Percentiles rank a stretch among this genome's conserved stretches.
phyloP scores from a whole-genome alignment of 2,113 vertebrate genomes.

The Saccopteryx leptura region DNA sequence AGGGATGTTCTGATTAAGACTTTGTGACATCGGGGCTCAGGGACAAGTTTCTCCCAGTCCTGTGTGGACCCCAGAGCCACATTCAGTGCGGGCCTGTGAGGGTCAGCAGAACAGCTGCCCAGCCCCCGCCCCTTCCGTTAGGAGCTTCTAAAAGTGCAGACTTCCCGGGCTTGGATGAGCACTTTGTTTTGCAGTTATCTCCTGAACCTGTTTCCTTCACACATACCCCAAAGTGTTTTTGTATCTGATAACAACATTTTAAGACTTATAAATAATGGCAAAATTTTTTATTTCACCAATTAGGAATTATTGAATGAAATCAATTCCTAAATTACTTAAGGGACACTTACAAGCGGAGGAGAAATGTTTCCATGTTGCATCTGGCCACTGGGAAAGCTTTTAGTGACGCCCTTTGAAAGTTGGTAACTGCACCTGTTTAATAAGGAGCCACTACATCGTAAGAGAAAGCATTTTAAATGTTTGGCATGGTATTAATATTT shows the following conservation, averaged over 20 bases:
- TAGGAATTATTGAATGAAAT: neutral
- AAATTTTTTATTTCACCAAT: neutral
- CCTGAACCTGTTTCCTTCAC: neutral
- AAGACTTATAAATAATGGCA: neutral
- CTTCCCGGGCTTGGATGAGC: neutral
- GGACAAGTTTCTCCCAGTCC: neutral
- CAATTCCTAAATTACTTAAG: neutral
- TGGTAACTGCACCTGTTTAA: neutral
- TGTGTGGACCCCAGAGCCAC: neutral
- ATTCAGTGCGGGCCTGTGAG: neutral
- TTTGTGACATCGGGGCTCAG: neutral
- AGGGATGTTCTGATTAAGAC: neutral
- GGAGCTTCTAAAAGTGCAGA: neutral
- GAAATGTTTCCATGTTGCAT: too few relatives aligned
- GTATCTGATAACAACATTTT: neutral
- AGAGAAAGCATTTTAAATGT: neutral
- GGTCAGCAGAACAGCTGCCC: neutral
- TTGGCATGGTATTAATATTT: neutral
- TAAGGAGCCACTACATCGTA: neutral
- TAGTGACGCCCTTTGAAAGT: fast-evolving
- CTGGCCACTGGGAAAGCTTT: neutral
- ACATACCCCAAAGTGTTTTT: neutral
- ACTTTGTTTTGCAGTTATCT: neutral
- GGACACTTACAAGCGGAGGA: neutral
- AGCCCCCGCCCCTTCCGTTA: neutral